phyloP scores from a whole-genome alignment of 2,113 vertebrate genomes.

The Taurulus bubalis region DNA sequence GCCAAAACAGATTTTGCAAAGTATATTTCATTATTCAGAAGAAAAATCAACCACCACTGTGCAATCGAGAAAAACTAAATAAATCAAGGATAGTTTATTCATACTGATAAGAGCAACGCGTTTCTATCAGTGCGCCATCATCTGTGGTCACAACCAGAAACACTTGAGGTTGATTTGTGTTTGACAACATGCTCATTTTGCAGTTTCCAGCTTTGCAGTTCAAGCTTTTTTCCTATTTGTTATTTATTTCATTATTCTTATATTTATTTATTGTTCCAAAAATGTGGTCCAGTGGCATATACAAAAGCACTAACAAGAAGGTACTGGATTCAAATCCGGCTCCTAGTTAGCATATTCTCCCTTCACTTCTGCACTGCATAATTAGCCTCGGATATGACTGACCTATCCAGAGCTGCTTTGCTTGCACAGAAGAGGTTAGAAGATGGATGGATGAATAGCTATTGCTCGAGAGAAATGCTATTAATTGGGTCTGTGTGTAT shows the following conservation, averaged over 20 bases:
- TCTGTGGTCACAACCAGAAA: neutral
- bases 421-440: neutral
- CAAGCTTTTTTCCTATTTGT: neutral
- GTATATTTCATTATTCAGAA: neutral
- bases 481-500: neutral
- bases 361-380: neutral
- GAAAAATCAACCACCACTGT: neutral
- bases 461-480: neutral
- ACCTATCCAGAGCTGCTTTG: neutral
- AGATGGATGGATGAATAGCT: neutral
- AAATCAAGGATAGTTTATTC: neutral
- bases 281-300: neutral
- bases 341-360: neutral
- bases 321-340: neutral
- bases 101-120: neutral
- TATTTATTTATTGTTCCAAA: neutral
- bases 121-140: neutral
- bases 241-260: neutral
- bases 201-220: neutral
- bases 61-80: neutral
- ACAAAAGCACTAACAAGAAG: neutral
- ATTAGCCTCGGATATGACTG: neutral
- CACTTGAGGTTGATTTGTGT: neutral
- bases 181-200: neutral
- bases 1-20: neutral